Base-by-base conservation (phyloP, 1,140 invertebrate species). In the Bombus soroeensis region DNA sequence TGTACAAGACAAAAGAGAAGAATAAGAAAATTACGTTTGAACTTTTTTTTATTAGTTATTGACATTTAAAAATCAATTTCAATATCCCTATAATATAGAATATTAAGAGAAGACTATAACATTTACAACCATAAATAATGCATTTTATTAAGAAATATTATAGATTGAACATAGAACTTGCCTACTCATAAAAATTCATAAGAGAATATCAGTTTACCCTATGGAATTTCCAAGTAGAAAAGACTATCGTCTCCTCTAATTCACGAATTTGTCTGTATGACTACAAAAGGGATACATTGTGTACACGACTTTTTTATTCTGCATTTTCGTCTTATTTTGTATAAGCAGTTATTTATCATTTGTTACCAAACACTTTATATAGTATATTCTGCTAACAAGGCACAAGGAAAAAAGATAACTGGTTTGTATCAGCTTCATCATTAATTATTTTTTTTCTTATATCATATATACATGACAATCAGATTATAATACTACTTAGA, bases 371-470 rank as follows among this genome's bases (percentile, higher is more conserved):
- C 59, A 62, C 12, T 9, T 62, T 62, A 62, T 62, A 62, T 15
- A 64, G 72, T 74, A 86, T 43, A 53, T 37, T 74, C 43, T 81
- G 34, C 77, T 89, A 87, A 87, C 71, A 47, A 85, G 68, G 68
- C 59, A n/a, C 71, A 88, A 84, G 70, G 83, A 53, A 78, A 89
- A 68, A 88, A 72, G n/a, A 18, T 57, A 37, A 39, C 39, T 81
- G 87, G 89, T 90, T 90, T 92, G 89, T 90, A 92, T 71, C 4
- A 53, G 59, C 75, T 80, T 83, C 3, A 22, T 64, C 28, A 41
- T 10, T 71, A 68, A 66, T 41, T 37, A n/a, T 39, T 25, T 59
- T 37, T 37, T 53, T 39, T 47, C 70, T 76, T 72, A 3, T 34
- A 64, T 70, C 39, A 1, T 75, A 47, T 22, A 70, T 22, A 28